Percentiles rank a stretch among this genome's conserved stretches.
Evolutionary conservation across 2,888 invertebrate genomes (phyloP).

Genomic region (Tridacna crocea): DNA sequence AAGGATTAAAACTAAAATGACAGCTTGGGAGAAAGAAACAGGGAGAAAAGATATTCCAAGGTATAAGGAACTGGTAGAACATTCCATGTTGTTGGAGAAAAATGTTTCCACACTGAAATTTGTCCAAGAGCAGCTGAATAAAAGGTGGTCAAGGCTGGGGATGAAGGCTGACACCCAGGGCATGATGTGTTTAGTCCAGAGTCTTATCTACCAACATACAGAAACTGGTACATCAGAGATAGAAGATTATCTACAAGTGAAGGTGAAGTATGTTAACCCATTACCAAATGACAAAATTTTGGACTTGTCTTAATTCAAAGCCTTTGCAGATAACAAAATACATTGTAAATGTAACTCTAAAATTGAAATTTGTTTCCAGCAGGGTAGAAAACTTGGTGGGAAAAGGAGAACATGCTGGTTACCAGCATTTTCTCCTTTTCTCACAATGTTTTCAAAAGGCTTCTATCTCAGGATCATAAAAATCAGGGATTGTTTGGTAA

Average conservation of each 20-base stretch:
- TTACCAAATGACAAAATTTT: no score
- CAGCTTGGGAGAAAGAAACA: background rate
- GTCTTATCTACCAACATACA: background rate
- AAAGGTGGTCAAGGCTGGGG: conserved; percentile 34
- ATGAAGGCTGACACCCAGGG: conserved; percentile 16
- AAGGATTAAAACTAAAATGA: background rate
- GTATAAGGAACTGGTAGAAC: conserved; percentile 16
- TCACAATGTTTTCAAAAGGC: no score
- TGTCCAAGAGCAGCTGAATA: conserved; percentile 30
- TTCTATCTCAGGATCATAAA: no score
- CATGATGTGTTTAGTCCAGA: background rate
- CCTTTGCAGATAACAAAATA: no score
- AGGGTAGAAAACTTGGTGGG: no score
- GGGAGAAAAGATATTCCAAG: conserved; percentile 3
- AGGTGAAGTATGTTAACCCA: conserved; percentile 3
- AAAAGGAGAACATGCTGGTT: no score
- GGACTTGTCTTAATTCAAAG: no score
- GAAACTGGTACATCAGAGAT: background rate
- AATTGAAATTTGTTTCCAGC: no score
- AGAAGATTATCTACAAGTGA: conserved; percentile 8
- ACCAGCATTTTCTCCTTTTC: no score
- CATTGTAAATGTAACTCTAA: no score
- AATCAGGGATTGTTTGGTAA: no score
- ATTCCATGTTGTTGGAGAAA: conserved; percentile 28
- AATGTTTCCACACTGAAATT: conserved; percentile 15